A percentile compares a stretch with the other conserved stretches of the same genome.
These are phyloP conservation scores for Dynastes grantii DNA, from an alignment of 2,888 invertebrate genomes.

Conservation along the genomic window DNA sequence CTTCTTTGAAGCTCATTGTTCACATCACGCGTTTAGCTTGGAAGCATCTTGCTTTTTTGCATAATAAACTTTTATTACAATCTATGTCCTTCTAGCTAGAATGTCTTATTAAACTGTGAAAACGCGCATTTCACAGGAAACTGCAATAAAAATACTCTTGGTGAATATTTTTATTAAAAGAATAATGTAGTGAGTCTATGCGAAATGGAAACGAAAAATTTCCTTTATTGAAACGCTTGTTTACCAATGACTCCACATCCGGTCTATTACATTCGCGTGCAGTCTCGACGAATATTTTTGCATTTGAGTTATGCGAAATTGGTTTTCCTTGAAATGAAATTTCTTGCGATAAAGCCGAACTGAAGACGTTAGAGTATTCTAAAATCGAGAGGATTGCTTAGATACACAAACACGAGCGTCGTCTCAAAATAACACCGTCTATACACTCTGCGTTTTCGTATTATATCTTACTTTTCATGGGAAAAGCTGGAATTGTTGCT, in stretches of 20 bases:
- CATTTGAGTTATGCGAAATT: conserved; percentile 32
- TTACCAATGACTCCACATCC: conserved; percentile 41
- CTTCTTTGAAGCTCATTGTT: too few relatives aligned
- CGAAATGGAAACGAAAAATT: conserved; percentile 30
- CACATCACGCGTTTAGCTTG: too few relatives aligned
- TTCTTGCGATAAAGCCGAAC: conserved; percentile 7
- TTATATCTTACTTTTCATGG: not conserved
- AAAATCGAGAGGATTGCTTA: not conserved
- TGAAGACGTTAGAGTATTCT: conserved; percentile 1
- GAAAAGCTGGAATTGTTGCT: not conserved
- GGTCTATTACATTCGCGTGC: conserved; percentile 33
- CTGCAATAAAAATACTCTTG: not conserved
- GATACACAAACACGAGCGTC: not conserved
- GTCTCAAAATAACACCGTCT: conserved; percentile 7
- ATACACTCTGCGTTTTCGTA: not conserved
- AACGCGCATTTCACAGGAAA: not conserved
- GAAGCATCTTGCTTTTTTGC: too few relatives aligned
- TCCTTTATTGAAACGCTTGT: conserved; percentile 40
- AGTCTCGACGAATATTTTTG: conserved; percentile 26
- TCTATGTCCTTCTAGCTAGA: not conserved
- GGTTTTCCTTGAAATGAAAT: conserved; percentile 25
- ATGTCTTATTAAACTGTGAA: conserved; percentile 17
- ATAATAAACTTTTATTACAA: too few relatives aligned
- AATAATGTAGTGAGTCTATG: conserved; percentile 5
- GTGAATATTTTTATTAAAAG: conserved; percentile 35